Base-by-base conservation (phyloP, 2,888 invertebrate genomes). In the Mythimna vitellina region DNA sequence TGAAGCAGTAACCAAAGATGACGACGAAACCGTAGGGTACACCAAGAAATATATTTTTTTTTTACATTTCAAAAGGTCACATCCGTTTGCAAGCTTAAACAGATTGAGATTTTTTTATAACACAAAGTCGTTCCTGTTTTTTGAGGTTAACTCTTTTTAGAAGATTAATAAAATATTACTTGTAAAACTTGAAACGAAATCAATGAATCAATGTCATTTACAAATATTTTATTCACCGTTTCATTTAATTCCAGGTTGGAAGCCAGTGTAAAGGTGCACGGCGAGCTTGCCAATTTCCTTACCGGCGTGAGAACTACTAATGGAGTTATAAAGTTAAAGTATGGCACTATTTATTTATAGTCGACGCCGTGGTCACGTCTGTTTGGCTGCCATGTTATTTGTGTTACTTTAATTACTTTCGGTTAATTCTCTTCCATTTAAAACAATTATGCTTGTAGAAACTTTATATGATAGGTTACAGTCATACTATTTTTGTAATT, bases 271-370 rank as follows among this genome's bases (percentile, higher is more conserved):
- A 72, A 83, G 82, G 85, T 77, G 69, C 72, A 73, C 78, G 57
- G 58, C 76, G 83, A 81, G 86, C 84, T 81, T 80, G 86, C 83
- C 88, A 89, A 88, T 89, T 88, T 88, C 87, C 87, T 82, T 70
- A 79, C 82, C 73, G 70, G 67, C 63, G 60, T 81, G 78, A 86
- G 84, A 73, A 78, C 75, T 84, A 81, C 84, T 86, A 85, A 86
- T 82, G 70, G 81, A 84, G 85, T 86, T 85, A 84, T 82, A 81
- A 84, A 86, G 82, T 79, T 88, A 78, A 87, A 88, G 81, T 80
- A 83, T 82, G 54, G 72, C 71, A 66, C 76, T 76, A 83, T 84
- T 87, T 81, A 86, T 86, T 83, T 81, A 83, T 75, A 76, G 66
- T 68, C 68, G 65, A 56, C 61, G 56, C 57, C 51, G 46, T n/a